Evolutionary conservation across 2,888 invertebrate species (phyloP), one percentile per base, ranked within the genome.

Genomic region (Spatulosminthurus flaviceps): DNA sequence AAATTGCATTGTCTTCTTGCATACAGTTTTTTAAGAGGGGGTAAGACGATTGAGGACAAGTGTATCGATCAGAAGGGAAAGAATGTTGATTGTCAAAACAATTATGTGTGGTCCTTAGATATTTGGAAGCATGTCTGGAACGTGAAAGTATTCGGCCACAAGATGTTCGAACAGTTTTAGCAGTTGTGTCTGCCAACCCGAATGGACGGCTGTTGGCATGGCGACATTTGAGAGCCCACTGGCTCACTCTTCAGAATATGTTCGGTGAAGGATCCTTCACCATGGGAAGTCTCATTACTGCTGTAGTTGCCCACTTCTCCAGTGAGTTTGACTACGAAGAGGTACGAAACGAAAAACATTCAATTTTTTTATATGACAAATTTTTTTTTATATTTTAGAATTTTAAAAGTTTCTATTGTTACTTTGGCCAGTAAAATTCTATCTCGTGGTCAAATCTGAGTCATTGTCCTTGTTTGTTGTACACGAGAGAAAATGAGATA

Each of bases 241-340:
- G 93, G 93, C 88, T 90, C 9, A 89, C 89, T 69, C 89, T 93
- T 86, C 90, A 91, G 84, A 87, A 89, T 1, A 89, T 92, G 86
- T 92, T 92, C 86, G 92, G 92, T 19, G 91, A 91, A 84, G 91
- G 91, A 2, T 86, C 86, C 13, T 90, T 91, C 82, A 90, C 91
- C 78, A 90, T 92, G 88, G 91, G 92, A 29, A 89, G 90, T 82
- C 89, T 92, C 77, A 91, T 92, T 86, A 90, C 91, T 81, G 90
- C 90, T 7, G 91, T 92, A 19, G 90, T 92, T 51, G 90, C 91
- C 69, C 90, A 91, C 85, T 90, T 94, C 85, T 91, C 93, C 78
- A 92, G 93, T 22, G 92, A 93, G 0, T 92, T 92, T 83, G 94
- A 94, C 87, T 92, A 92, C 84, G 91, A 92, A 84, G 92, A 92